Conservation (phyloP, 2,113 vertebrate species). For the Gopherus flavomarginatus region DNA sequence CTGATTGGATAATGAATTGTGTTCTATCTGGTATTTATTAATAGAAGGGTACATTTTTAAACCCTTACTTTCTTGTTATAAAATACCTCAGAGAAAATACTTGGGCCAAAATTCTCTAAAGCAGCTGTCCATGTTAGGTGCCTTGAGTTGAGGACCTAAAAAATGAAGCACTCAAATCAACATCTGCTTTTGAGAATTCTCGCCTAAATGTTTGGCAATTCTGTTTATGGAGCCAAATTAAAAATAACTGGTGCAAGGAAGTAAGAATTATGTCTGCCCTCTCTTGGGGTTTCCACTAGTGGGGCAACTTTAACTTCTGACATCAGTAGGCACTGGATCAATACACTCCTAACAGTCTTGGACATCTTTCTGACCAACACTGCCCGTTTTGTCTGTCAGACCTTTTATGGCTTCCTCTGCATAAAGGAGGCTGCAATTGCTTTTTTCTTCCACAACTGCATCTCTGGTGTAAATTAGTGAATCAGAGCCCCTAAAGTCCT, state of each 20-base stretch:
- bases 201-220: not conserved
- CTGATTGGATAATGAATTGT: accelerated
- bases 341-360: not conserved
- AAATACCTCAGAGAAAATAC: not conserved
- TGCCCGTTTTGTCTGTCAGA: not conserved
- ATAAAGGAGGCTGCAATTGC: not conserved
- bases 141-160: not conserved
- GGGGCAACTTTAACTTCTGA: not conserved
- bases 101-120: not conserved
- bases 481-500: not conserved
- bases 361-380: not conserved
- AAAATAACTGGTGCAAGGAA: not conserved
- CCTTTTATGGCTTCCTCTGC: not conserved
- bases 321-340: not conserved
- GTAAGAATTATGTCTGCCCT: not conserved
- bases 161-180: not conserved
- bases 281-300: not conserved
- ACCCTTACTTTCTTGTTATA: not conserved
- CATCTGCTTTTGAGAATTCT: not conserved
- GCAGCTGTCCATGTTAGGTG: not conserved
- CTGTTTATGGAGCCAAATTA: not conserved
- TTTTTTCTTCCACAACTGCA: not conserved
- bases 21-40: not conserved
- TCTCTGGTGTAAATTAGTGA: not conserved
- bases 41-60: not conserved